Evolutionary conservation across 1,140 invertebrate species (phyloP), one percentile per base, ranked within the genome.

Genomic region (Reticulitermes speratus): DNA sequence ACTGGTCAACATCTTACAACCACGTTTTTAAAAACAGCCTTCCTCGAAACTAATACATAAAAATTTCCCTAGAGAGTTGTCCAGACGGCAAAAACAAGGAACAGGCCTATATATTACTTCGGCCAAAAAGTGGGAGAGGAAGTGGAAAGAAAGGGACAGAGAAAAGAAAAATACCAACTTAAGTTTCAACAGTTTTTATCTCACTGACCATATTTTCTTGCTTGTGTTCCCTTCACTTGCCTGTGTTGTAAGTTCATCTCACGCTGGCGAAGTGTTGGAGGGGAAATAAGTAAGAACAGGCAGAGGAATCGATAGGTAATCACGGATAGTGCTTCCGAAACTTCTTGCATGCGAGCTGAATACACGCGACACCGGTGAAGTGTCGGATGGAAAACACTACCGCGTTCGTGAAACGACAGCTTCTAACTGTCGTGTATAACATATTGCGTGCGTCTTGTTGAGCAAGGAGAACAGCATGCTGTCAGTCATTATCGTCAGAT

Each of bases 21-120:
- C 82, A 30, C n/a, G 65, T n/a, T 30, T 75, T 75, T 75, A n/a
- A 75, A 55, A 75, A 75, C 2, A 75, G n/a, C 25, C 65, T 75
- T 75, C n/a, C 65, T n/a, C 65, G n/a, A 75, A 75, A 75, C 65
- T 75, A 75, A 75, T 75, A 75, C 65, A 75, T 75, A 75, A 75
- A 30, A 75, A 75, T 75, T 75, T 75, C 65, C 65, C 65, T 25
- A 30, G 65, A 16, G 65, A 75, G 7, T 30, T 45, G 23, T 8
- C 83, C 38, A 84, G 44, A 84, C 83, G 83, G 48, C 23, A 84
- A 84, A 83, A 84, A 84, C 48, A 84, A 45, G 83, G 44, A 52
- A 45, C n/a, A 44, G 21, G 38, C 38, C 38, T 38, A 38, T 38
- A 83, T 83, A 2, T 83, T 83, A 84, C 48, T 84, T 84, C 19